A percentile compares a stretch with the other conserved stretches of the same genome.
Conservation (phyloP, 2,797 vertebrate genomes). For the Sardinella longiceps region DNA sequence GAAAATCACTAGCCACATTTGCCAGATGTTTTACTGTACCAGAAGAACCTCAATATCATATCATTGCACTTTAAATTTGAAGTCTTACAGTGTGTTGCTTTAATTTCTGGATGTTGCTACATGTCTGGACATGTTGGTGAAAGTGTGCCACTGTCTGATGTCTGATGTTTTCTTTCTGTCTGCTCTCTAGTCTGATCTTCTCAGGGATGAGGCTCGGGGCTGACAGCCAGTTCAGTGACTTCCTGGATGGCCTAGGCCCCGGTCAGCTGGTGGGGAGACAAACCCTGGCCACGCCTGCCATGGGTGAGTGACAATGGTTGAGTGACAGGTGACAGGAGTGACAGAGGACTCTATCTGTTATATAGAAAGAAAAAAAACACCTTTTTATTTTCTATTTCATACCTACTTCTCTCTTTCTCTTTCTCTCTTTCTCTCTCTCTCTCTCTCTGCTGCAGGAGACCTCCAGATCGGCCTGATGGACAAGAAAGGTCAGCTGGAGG, state of each 20-base stretch:
- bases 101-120: background rate
- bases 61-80: background rate
- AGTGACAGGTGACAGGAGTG: background rate
- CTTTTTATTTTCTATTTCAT: no score
- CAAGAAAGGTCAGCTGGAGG: slow-evolving; percentile 96
- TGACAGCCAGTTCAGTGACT: slow-evolving; percentile 98
- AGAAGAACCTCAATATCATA: background rate
- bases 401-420: background rate
- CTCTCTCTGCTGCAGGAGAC: slow-evolving; percentile 79
- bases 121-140: no score
- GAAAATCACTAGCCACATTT: no score
- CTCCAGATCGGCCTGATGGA: slow-evolving; percentile 98
- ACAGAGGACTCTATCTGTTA: no score
- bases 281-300: slow-evolving; percentile 95
- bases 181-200: slow-evolving; percentile 87
- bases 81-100: background rate
- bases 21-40: no score
- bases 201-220: slow-evolving; percentile 94
- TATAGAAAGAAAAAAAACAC: no score
- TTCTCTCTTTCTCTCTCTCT: background rate
- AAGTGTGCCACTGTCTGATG: background rate
- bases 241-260: slow-evolving; percentile 95
- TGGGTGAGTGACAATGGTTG: slow-evolving; percentile 80
- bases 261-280: slow-evolving; percentile 96
- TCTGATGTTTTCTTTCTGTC: slow-evolving; percentile 33